Evolutionary conservation across 2,888 invertebrate species (phyloP).

Genomic region (Cordilura impudica): DNA sequence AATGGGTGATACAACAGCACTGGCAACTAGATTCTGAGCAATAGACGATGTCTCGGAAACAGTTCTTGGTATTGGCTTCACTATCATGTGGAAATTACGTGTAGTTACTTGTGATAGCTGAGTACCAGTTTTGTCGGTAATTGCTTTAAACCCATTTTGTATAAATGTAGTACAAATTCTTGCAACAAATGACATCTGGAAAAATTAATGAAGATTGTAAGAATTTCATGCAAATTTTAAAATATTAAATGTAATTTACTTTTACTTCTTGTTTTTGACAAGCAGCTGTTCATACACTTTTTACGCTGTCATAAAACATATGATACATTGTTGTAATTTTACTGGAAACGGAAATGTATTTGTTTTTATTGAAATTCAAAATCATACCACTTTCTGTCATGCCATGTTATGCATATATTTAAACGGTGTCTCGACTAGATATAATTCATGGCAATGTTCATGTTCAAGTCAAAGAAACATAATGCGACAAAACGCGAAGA

Average conservation of each 20-base stretch:
- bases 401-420: too few relatives aligned
- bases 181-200: constrained; percentile 70
- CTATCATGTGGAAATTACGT: constrained; percentile 70
- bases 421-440: too few relatives aligned
- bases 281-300: neutral
- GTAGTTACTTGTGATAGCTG: constrained; percentile 23
- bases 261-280: neutral
- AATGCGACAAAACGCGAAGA: too few relatives aligned
- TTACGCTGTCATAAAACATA: neutral
- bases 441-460: too few relatives aligned
- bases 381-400: too few relatives aligned
- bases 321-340: neutral
- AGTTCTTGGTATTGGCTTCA: constrained; percentile 61
- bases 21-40: constrained; percentile 18
- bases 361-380: too few relatives aligned
- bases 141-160: constrained; percentile 20
- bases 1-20: constrained; percentile 17
- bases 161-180: constrained; percentile 64
- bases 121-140: constrained; percentile 44
- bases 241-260: neutral
- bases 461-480: too few relatives aligned
- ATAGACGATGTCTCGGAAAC: constrained; percentile 33
- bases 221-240: neutral
- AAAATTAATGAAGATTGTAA: neutral
- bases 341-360: too few relatives aligned